phyloP scores from a whole-genome alignment of 2,888 invertebrate species.

The Tineola bisselliella region DNA sequence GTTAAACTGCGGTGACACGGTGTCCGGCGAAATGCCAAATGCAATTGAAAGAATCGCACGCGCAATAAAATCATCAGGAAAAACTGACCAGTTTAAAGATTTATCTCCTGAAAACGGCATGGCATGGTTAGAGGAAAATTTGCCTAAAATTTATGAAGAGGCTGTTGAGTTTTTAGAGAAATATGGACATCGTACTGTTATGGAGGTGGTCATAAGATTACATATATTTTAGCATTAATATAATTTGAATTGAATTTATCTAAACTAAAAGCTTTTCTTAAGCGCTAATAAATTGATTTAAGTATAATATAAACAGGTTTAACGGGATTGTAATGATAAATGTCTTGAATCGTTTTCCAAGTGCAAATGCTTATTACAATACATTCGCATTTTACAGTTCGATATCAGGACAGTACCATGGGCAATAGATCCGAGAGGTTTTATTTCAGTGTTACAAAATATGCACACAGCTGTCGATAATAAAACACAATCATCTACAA shows the following conservation, averaged over 20 bases:
- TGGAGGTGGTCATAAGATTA: constrained; percentile 56
- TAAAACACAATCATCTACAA: constrained; percentile 26
- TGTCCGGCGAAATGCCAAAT: constrained; percentile 79
- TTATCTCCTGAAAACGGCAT: constrained; percentile 57
- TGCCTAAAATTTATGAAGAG: constrained; percentile 49
- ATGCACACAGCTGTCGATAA: constrained; percentile 23
- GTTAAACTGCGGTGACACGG: constrained; percentile 75
- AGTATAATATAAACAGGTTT: too few species aligned
- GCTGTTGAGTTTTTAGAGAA: constrained; percentile 69
- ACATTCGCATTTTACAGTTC: constrained; percentile 54
- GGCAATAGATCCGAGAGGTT: constrained; percentile 68
- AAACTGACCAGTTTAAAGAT: constrained; percentile 53
- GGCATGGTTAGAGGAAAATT: constrained; percentile 68
- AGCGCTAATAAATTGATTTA: too few species aligned
- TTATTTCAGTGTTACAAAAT: constrained; percentile 72
- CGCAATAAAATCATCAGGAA: constrained; percentile 46
- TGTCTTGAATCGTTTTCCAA: too few species aligned
- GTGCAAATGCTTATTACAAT: too few species aligned
- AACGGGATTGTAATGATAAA: too few species aligned
- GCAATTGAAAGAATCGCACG: constrained; percentile 53
- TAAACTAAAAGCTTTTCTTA: too few species aligned
- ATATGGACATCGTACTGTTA: constrained; percentile 77
- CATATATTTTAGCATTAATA: too few species aligned
- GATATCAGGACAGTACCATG: constrained; percentile 74
- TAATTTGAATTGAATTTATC: too few species aligned